These are phyloP conservation scores for Glossophaga mutica DNA, from an alignment of 2,797 vertebrate genomes.

Conservation along the genomic window DNA sequence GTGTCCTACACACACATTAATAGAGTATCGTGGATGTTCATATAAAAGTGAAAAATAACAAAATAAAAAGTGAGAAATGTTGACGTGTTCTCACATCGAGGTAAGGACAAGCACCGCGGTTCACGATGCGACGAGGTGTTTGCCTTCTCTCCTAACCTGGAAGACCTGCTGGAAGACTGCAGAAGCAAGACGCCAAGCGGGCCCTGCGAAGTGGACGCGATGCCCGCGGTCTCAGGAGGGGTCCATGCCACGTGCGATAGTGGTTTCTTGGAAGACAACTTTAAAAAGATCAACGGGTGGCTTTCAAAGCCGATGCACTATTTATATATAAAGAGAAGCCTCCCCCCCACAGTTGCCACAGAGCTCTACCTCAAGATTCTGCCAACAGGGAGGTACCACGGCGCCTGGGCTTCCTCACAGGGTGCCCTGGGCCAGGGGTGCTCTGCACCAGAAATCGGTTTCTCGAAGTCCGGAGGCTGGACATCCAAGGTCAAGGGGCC, in stretches of 20 bases:
- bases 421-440: background rate
- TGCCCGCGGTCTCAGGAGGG: background rate
- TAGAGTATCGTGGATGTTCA: background rate
- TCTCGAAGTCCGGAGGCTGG: background rate
- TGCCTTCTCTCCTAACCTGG: background rate
- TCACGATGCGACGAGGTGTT: background rate
- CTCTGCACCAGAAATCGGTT: background rate
- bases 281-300: background rate
- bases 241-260: fast-evolving
- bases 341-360: background rate
- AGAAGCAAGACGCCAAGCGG: background rate
- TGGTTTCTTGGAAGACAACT: background rate
- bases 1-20: background rate
- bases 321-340: background rate
- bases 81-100: background rate
- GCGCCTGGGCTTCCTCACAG: too few relatives aligned
- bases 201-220: fast-evolving
- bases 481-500: background rate
- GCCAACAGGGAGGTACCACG: background rate
- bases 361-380: background rate
- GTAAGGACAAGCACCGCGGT: background rate
- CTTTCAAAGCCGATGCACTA: background rate
- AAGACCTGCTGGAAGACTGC: background rate
- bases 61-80: background rate
- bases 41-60: background rate